These are phyloP conservation scores for Crepidodera aurea DNA, from an alignment of 2,888 invertebrate species.

Conservation along the genomic window DNA sequence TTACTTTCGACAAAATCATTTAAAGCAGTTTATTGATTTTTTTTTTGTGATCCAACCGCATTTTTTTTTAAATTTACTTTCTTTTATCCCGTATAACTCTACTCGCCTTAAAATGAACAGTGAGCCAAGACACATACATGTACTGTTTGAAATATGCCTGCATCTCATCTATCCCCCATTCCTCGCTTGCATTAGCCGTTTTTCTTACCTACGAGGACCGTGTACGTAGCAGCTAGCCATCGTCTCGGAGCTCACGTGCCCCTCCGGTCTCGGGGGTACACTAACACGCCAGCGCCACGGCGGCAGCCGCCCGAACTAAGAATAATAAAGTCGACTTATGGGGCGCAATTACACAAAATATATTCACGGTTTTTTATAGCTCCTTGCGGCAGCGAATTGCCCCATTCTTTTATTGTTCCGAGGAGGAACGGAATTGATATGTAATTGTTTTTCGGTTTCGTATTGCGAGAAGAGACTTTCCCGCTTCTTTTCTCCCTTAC, in stretches of 20 bases:
- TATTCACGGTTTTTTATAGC: constrained; percentile 64
- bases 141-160: background rate
- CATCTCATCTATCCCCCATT: background rate
- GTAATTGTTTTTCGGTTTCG: constrained; percentile 60
- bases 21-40: too few species aligned
- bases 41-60: too few species aligned
- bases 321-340: constrained; percentile 64
- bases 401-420: constrained; percentile 62
- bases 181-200: too few species aligned
- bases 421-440: constrained; percentile 60
- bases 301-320: constrained; percentile 56
- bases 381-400: constrained; percentile 63
- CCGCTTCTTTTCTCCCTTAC: constrained; percentile 37
- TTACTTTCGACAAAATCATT: too few species aligned
- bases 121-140: too few species aligned
- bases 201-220: background rate
- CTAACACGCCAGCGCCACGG: constrained; percentile 61
- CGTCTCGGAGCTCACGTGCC: constrained; percentile 51
- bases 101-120: too few species aligned
- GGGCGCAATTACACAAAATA: constrained; percentile 63
- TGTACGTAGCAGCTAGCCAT: background rate
- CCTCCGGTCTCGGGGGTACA: constrained; percentile 55
- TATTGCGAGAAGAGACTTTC: constrained; percentile 46
- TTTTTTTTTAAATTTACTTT: too few species aligned
- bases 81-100: too few species aligned